Evolutionary conservation across 2,888 invertebrate genomes (phyloP), one percentile per base, ranked within the genome.

Genomic region (Malthinus seriepunctatus): DNA sequence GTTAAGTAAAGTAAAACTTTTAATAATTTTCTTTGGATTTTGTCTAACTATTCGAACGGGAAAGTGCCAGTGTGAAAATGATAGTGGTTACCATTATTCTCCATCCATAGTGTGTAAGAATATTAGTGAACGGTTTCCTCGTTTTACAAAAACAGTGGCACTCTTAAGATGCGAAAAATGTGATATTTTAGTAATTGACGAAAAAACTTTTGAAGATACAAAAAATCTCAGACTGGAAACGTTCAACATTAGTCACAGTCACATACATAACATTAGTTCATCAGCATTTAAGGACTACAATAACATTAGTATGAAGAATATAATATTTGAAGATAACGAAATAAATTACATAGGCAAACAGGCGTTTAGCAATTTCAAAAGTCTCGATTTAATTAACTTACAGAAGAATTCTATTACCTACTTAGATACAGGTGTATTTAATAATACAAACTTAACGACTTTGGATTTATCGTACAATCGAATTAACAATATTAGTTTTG

Each of bases 1-100:
- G 23, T 23, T 23, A 23, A 23, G 23, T 23, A 23, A 23, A 23
- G 2, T 23, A 23, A 23, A 23, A 23, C 2, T 23, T 23, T 23
- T 23, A 23, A 23, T 23, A 2, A 2, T 23, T 23, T 23, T 23
- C 23, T 23, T 23, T 23, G 23, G 23, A 23, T 23, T 23, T 23
- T 23, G 23, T 5, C 23, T 23, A 23, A 23, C 5, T 23, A 23
- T 23, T 23, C 23, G 23, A 11, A 8, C 32, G 8, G n/a, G 6
- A 45, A 45, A 31, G 50, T 37, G 50, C 2, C 38, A 38, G n/a
- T 50, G 50, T 38, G 50, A 50, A 50, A 38, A 50, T 12, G 37
- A 11, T n/a, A 50, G 38, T 3, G 23, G 23, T 9, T 50, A 37
- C 9, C 34, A 32, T 37, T 50, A 38, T 11, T 50, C 9, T n/a